Evolutionary conservation across 1,140 invertebrate genomes (phyloP).

Genomic region (Drosophila ironensis): DNA sequence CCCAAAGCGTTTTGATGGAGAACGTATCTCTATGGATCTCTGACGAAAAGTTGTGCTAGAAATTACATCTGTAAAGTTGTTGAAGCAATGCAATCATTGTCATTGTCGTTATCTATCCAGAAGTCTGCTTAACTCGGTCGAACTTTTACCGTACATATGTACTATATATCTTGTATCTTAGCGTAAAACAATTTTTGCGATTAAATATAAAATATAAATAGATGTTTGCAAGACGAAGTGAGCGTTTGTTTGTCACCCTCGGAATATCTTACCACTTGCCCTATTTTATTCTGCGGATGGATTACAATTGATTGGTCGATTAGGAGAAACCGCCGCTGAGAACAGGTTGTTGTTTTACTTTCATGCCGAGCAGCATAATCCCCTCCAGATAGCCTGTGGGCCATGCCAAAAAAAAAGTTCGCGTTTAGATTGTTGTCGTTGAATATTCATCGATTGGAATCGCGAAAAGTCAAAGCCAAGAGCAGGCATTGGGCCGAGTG

Average conservation of each 20-base stretch:
- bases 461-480: constrained; percentile 38
- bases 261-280: background rate
- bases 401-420: constrained; percentile 16
- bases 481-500: constrained; percentile 17
- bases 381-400: constrained; percentile 15
- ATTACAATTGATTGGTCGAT: too few species aligned
- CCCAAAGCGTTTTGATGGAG: constrained; percentile 2
- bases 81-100: background rate
- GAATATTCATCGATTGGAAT: constrained; percentile 53
- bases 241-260: too few species aligned
- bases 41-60: background rate
- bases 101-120: background rate
- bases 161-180: constrained; percentile 1
- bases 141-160: constrained; percentile 20
- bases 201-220: constrained; percentile 28
- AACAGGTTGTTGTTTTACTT: constrained; percentile 45
- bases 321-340: constrained; percentile 2
- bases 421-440: constrained; percentile 26
- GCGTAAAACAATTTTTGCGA: too few species aligned
- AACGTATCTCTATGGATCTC: constrained; percentile 18
- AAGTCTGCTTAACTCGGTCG: constrained; percentile 5
- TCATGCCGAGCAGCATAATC: constrained; percentile 36
- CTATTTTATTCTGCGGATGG: too few species aligned
- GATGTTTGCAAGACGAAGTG: constrained; percentile 2
- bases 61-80: background rate